phyloP scores from a whole-genome alignment of 1,140 invertebrate species.

The Brachionus calyciflorus region DNA sequence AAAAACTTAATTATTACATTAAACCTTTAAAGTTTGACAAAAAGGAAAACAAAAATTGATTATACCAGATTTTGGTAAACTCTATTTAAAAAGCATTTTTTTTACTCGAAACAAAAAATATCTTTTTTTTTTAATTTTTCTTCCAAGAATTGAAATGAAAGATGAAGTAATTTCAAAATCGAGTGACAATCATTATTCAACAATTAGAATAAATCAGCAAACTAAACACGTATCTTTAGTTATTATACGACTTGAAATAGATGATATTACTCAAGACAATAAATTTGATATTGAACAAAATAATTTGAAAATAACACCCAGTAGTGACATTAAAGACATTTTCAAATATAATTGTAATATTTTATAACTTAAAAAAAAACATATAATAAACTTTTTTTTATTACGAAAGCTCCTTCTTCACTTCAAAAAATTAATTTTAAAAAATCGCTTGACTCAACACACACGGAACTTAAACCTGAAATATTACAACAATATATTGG shows the following conservation, averaged over 20 bases:
- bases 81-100: too few species aligned
- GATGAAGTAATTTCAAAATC: slow-evolving; percentile 21
- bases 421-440: neutral
- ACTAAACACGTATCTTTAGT: slow-evolving; percentile 11
- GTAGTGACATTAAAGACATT: neutral
- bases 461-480: neutral
- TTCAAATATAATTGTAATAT: neutral
- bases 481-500: neutral
- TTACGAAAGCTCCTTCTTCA: too few species aligned
- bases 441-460: neutral
- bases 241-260: neutral
- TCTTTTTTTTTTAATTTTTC: too few species aligned
- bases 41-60: too few species aligned
- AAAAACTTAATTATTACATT: too few species aligned
- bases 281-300: neutral
- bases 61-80: too few species aligned
- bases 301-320: neutral
- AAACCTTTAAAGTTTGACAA: too few species aligned
- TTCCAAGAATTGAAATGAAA: slow-evolving; percentile 15
- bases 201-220: neutral
- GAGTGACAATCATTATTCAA: too few species aligned
- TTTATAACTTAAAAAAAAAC: too few species aligned
- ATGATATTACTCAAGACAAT: neutral
- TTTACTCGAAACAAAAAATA: too few species aligned
- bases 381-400: too few species aligned